Base-by-base conservation (phyloP, 2,888 invertebrate genomes). In the Branchipolynoe longqiensis region DNA sequence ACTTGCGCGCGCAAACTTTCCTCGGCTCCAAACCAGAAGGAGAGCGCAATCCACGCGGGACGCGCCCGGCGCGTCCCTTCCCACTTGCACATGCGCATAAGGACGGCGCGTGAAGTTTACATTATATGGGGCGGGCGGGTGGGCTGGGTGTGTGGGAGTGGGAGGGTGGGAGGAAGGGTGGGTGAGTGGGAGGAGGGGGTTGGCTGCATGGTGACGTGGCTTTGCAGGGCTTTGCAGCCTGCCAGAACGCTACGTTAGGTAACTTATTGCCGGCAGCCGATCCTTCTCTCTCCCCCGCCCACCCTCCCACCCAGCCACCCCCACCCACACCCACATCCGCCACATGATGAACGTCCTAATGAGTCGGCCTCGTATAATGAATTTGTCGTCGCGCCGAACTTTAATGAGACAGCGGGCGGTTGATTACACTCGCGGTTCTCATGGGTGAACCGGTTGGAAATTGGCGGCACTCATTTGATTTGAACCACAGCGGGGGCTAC, bases 401-500 rank as follows among this genome's bases (percentile, higher is more conserved):
- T n/a, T 62, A 31, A 62, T 62, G 62, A 62, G 62, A 14, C 18
- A n/a, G 58, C 4, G 18, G 18, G 4, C 58, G 58, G 58, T 58
- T 58, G 58, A 58, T 58, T 58, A n/a, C 18, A 58, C 14, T 58
- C 14, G 4, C 12, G 12, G n/a, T 58, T 58, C 58, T 58, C 58
- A 14, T 8, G 58, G 58, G 58, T 58, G 4, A n/a, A 4, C 4
- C 4, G 22, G n/a, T n/a, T n/a, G 12, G 14, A 58, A 58, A 58
- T 58, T 58, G 58, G n/a, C 12, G 14, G n/a, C 58, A 58, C 58
- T 58, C 58, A 58, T 58, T 58, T 58, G n/a, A 58, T 58, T 58
- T n/a, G 48, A 48, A 48, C 48, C 48, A 48, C 48, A 18, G n/a
- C n/a, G n/a, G n/a, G n/a, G n/a, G n/a, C n/a, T n/a, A n/a, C n/a